Conservation (phyloP, 2,888 invertebrate genomes). For the Drosophila paramelanica region DNA sequence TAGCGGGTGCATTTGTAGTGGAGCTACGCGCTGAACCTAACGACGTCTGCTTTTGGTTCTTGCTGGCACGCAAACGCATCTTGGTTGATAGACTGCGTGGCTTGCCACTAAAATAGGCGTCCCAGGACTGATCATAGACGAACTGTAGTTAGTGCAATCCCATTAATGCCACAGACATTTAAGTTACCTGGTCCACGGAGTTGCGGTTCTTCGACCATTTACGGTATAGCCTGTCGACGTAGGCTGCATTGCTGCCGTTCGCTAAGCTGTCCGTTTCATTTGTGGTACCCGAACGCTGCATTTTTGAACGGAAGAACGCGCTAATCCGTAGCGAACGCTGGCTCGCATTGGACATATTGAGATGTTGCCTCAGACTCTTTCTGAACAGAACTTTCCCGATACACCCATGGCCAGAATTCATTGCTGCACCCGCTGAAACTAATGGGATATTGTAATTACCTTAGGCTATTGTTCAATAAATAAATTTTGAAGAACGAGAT, state of each 20-base stretch:
- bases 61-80: background rate
- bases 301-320: background rate
- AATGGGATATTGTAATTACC: too few relatives aligned
- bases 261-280: constrained; percentile 47
- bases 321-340: constrained; percentile 1
- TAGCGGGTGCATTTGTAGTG: background rate
- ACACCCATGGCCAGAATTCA: constrained; percentile 31
- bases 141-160: background rate
- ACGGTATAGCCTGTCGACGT: constrained; percentile 56
- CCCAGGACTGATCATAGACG: constrained; percentile 58
- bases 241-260: constrained; percentile 62
- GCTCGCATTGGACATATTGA: background rate
- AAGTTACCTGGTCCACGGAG: constrained; percentile 63
- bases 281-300: background rate
- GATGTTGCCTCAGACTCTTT: background rate
- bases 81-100: background rate
- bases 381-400: constrained; percentile 10
- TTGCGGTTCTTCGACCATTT: constrained; percentile 55
- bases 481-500: background rate
- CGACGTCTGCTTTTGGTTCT: background rate
- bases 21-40: background rate
- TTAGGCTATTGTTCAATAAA: too few relatives aligned
- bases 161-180: too few relatives aligned
- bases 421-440: background rate
- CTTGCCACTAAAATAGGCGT: constrained; percentile 53